phyloP scores from a whole-genome alignment of 1,140 invertebrate species.

The Eurosta solidaginis region DNA sequence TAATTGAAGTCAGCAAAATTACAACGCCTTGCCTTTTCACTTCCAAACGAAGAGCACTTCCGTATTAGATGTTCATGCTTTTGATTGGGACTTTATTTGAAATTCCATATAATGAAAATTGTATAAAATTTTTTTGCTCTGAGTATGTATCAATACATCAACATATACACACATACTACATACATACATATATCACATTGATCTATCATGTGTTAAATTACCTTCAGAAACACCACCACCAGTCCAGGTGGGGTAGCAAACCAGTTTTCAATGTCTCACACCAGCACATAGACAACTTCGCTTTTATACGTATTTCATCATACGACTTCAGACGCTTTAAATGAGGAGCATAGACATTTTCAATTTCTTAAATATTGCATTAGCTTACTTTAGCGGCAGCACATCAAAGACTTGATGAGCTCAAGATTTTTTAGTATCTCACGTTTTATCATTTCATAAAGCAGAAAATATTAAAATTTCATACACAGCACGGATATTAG shows the following conservation, averaged over 20 bases:
- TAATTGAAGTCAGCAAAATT: too few relatives aligned
- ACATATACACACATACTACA: neutral
- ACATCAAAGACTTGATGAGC: neutral
- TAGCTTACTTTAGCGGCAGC: neutral
- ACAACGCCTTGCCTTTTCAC: too few relatives aligned
- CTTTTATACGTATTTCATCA: neutral
- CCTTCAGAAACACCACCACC: neutral
- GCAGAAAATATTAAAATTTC: neutral
- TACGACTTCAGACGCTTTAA: too few relatives aligned
- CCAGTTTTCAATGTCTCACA: too few relatives aligned
- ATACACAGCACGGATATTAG: neutral
- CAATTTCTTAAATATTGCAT: neutral
- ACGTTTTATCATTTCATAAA: conserved; percentile 5
- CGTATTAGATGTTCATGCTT: too few relatives aligned
- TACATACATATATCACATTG: neutral
- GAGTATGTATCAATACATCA: neutral
- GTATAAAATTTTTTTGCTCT: too few relatives aligned
- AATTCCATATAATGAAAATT: too few relatives aligned
- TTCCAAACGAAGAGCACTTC: too few relatives aligned
- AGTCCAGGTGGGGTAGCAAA: too few relatives aligned
- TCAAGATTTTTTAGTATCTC: neutral
- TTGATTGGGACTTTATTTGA: too few relatives aligned
- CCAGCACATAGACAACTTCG: too few relatives aligned
- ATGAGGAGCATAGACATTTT: too few relatives aligned
- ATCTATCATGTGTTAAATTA: conserved; percentile 7